phyloP scores from a whole-genome alignment of 2,113 vertebrate genomes.

The Drymodes brunneopygia region DNA sequence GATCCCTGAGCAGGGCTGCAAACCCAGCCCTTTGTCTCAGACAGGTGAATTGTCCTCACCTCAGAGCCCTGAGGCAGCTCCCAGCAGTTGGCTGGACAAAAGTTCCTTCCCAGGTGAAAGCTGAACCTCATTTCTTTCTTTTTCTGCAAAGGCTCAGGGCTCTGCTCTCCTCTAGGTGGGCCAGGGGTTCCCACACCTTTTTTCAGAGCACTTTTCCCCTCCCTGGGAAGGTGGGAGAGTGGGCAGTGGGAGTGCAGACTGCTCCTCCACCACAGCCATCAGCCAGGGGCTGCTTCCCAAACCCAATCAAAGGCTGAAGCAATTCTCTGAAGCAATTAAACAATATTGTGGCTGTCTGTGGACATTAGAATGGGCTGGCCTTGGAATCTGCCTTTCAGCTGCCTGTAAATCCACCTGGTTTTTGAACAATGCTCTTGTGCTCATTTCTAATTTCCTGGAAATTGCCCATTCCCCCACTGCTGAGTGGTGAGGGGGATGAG shows the following conservation, averaged over 20 bases:
- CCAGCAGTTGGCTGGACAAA: not conserved
- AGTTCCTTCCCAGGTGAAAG: not conserved
- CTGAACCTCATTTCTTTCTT: not conserved
- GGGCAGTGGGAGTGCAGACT: not conserved
- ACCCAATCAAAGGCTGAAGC: not conserved
- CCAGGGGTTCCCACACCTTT: not conserved
- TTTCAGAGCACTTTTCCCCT: not conserved
- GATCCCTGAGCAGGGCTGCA: not conserved
- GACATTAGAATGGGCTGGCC: not conserved
- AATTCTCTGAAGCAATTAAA: not conserved
- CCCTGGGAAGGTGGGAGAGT: not conserved
- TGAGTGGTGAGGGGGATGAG: not conserved
- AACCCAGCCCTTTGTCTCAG: not conserved
- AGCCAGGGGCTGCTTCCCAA: not conserved
- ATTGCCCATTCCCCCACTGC: not conserved
- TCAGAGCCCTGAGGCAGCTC: not conserved
- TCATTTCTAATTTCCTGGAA: not conserved
- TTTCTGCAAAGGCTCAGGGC: not conserved
- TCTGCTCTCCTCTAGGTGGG: not conserved
- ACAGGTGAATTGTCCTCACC: not conserved
- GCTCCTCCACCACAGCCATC: not conserved
- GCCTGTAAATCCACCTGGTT: not conserved
- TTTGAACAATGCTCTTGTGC: not conserved
- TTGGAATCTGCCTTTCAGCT: not conserved
- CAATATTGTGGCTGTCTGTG: not conserved